A percentile compares a stretch with the other conserved stretches of the same genome.
phyloP scores from a whole-genome alignment of 2,888 invertebrate genomes.

The Drosophila vallismaia region DNA sequence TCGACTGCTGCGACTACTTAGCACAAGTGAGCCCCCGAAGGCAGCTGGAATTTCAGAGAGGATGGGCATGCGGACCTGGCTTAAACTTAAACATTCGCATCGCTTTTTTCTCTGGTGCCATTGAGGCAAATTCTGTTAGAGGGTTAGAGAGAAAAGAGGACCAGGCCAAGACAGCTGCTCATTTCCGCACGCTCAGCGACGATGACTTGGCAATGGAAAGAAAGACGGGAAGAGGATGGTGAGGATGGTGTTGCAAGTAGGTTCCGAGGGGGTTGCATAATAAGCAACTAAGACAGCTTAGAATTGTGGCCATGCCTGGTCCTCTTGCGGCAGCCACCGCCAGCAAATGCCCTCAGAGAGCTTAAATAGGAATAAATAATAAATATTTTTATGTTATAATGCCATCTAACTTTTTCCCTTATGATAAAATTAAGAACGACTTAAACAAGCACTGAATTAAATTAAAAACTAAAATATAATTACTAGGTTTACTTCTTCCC shows the following conservation, averaged over 20 bases:
- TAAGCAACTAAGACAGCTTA: constrained; percentile 79
- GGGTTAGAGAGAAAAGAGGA: not conserved
- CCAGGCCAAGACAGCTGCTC: constrained; percentile 72
- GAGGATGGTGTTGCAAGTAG: not conserved
- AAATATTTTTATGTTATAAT: too few relatives aligned
- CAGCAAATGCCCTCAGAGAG: constrained; percentile 18
- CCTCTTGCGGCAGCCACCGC: constrained; percentile 5
- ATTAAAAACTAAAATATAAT: too few relatives aligned
- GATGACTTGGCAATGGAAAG: constrained; percentile 63
- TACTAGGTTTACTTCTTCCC: too few relatives aligned
- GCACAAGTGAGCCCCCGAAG: constrained; percentile 74
- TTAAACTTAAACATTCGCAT: constrained; percentile 53
- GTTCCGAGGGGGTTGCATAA: constrained; percentile 57
- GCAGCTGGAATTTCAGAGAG: constrained; percentile 36
- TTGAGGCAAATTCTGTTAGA: constrained; percentile 27
- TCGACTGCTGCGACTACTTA: constrained; percentile 75
- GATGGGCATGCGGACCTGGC: constrained; percentile 39
- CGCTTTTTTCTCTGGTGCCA: constrained; percentile 16
- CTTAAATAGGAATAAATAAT: constrained; percentile 15
- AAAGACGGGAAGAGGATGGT: too few relatives aligned
- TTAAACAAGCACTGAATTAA: too few relatives aligned
- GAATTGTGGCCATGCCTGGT: constrained; percentile 73
- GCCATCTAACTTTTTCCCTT: too few relatives aligned
- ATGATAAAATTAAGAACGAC: too few relatives aligned
- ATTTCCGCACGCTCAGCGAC: constrained; percentile 73